Conservation (phyloP, 2,888 invertebrate genomes). For the Diarsia rubi region DNA sequence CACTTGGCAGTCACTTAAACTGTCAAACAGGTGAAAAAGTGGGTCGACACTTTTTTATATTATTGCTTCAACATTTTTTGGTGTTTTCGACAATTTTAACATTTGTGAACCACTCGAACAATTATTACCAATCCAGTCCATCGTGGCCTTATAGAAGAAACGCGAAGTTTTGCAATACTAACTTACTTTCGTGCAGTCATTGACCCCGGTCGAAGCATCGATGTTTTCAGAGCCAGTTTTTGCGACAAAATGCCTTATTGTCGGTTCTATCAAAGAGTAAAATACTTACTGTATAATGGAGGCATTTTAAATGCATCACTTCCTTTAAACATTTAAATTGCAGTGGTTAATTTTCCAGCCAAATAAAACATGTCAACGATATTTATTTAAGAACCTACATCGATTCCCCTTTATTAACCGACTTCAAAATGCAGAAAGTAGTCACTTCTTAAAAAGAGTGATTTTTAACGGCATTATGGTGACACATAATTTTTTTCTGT, state of each 20-base stretch:
- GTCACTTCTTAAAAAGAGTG: background rate
- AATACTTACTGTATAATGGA: conserved; percentile 10
- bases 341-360: background rate
- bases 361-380: background rate
- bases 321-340: conserved; percentile 27
- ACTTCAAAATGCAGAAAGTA: background rate
- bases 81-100: conserved; percentile 23
- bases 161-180: conserved; percentile 49
- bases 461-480: background rate
- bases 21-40: conserved; percentile 48
- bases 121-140: conserved; percentile 33
- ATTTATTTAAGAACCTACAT: background rate
- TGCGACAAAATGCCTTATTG: conserved; percentile 53
- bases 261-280: conserved; percentile 21
- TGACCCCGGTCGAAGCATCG: conserved; percentile 50
- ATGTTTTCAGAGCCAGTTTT: conserved; percentile 51
- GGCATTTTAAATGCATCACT: conserved; percentile 30
- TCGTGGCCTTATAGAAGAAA: conserved; percentile 57
- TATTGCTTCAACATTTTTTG: conserved; percentile 24
- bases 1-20: conserved; percentile 41
- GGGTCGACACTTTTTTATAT: conserved; percentile 27
- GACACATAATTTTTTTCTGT: too few species aligned
- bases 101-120: conserved; percentile 17
- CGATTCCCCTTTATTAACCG: background rate
- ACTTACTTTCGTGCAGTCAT: conserved; percentile 51